Conservation (phyloP, 2,888 invertebrate species). For the Matsumyia berberina region DNA sequence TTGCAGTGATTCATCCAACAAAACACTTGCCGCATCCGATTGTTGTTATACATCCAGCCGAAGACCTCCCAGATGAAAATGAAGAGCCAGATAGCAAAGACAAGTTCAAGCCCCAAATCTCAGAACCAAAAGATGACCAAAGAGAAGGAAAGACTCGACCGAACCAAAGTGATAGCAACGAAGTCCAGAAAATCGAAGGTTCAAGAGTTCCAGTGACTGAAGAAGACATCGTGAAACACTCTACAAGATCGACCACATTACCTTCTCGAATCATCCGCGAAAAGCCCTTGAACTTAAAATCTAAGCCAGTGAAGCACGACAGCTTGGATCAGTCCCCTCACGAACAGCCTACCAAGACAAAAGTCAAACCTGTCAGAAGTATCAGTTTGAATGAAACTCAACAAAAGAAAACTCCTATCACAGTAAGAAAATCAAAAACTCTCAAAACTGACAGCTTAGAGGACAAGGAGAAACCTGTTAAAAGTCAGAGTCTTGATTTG, state of each 20-base stretch:
- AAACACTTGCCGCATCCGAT: constrained; percentile 10
- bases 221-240: not conserved
- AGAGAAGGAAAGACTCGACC: not conserved
- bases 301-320: not conserved
- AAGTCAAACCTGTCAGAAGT: not conserved
- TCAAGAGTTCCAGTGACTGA: not conserved
- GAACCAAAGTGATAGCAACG: too few species aligned
- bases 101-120: not conserved
- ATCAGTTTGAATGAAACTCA: constrained; percentile 10
- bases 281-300: constrained; percentile 8
- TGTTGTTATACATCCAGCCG: constrained; percentile 9
- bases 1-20: constrained; percentile 34
- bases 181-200: not conserved
- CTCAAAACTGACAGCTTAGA: constrained; percentile 14
- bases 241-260: not conserved
- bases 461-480: not conserved
- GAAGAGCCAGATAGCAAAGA: not conserved
- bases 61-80: not conserved
- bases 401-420: not conserved
- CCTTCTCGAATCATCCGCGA: constrained; percentile 9
- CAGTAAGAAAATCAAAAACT: constrained; percentile 6
- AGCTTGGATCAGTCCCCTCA: not conserved
- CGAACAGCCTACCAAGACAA: not conserved
- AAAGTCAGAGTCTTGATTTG: not conserved
- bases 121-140: not conserved